Conservation (phyloP, 1,140 invertebrate species). For the Aphaenogaster floridana region DNA sequence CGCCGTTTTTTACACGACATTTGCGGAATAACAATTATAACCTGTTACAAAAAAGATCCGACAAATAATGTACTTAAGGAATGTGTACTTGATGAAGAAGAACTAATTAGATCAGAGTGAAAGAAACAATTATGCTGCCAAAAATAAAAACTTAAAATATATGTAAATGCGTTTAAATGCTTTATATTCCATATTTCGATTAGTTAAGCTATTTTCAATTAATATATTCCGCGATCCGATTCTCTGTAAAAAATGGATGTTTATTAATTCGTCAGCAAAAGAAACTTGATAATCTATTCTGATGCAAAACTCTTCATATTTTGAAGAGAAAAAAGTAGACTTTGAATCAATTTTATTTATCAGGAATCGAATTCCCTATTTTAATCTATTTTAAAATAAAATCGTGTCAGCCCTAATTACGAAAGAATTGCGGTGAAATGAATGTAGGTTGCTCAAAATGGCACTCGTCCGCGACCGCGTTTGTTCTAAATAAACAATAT, state of each 20-base stretch:
- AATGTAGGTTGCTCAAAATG: conserved; percentile 28
- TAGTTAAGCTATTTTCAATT: not conserved
- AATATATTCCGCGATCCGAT: not conserved
- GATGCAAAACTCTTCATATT: not conserved
- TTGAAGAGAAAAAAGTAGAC: not conserved
- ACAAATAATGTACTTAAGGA: not conserved
- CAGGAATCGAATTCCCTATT: not conserved
- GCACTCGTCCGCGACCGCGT: not conserved
- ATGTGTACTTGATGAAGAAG: too few relatives aligned
- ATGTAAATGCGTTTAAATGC: not conserved
- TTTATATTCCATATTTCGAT: not conserved
- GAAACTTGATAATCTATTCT: conserved; percentile 3
- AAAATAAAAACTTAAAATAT: not conserved
- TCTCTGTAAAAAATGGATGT: not conserved
- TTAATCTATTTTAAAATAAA: not conserved
- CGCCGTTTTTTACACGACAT: not conserved
- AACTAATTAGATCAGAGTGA: not conserved
- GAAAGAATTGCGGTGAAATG: not conserved
- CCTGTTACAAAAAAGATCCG: not conserved
- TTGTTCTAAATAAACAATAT: conserved; percentile 1
- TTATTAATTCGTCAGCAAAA: not conserved
- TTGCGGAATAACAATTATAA: conserved; percentile 41
- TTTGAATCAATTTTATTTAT: conserved; percentile 26
- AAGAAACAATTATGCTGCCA: not conserved
- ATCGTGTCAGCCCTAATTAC: conserved; percentile 14